Evolutionary conservation across 2,797 vertebrate species (phyloP).

Genomic region (Xyrichtys novacula): DNA sequence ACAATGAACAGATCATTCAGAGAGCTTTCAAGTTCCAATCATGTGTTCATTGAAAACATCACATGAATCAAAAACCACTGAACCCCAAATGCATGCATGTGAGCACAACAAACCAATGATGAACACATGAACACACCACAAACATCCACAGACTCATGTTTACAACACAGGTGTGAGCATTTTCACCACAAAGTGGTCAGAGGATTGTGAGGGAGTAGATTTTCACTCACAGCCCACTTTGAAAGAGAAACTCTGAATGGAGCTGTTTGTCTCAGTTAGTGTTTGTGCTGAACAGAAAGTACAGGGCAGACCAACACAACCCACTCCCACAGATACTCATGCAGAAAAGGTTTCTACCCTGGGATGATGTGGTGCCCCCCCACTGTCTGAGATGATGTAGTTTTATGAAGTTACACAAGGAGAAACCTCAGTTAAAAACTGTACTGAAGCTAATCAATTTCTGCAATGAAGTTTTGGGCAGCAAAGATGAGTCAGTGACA

Average conservation of each 20-base stretch:
- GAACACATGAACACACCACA: slow-evolving; percentile 17
- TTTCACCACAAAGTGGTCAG: neutral
- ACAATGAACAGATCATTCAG: neutral
- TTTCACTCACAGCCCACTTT: neutral
- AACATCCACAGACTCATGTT: slow-evolving; percentile 12
- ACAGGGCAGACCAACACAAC: slow-evolving; percentile 31
- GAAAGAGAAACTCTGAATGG: slow-evolving; percentile 20
- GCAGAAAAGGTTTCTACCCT: slow-evolving; percentile 44
- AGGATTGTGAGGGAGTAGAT: neutral
- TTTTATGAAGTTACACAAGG: neutral
- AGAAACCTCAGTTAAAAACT: neutral
- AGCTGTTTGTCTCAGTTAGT: slow-evolving; percentile 20
- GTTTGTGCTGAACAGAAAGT: slow-evolving; percentile 28
- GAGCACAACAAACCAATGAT: slow-evolving; percentile 23
- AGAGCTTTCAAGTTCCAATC: neutral
- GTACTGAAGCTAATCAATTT: neutral
- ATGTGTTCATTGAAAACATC: slow-evolving; percentile 3
- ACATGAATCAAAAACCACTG: slow-evolving; percentile 11
- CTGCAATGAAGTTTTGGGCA: neutral
- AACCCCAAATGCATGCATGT: slow-evolving; percentile 61
- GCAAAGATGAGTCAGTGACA: slow-evolving; percentile 1
- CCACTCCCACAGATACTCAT: slow-evolving; percentile 58
- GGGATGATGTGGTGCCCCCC: slow-evolving; percentile 37
- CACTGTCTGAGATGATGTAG: neutral
- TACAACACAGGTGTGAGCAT: slow-evolving; percentile 2